Base-by-base conservation (phyloP, 2,113 vertebrate genomes). In the Morone saxatilis region DNA sequence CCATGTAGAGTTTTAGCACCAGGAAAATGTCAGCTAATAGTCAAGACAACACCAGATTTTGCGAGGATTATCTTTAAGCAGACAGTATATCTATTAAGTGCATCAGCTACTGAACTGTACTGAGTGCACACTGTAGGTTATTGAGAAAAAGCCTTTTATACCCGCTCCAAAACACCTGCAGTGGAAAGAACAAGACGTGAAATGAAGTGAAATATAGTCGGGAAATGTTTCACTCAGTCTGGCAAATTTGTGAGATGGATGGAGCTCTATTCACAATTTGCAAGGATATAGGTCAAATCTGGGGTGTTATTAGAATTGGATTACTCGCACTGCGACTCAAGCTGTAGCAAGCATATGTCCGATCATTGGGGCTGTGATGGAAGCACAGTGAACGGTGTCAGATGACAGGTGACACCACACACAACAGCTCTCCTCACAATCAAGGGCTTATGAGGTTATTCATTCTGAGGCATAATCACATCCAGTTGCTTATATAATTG, bases 371-470 rank as follows among this genome's bases (percentile, higher is more conserved):
- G 79, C 73, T 11, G 75, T 91, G 92, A 92, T 94, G 81, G 86
- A 95, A n/a, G 82, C 76, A 78, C 43, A n/a, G n/a, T 71, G 68
- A 72, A 77, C 36, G 53, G n/a, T 67, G 80, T 57, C 78, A 41
- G 77, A 36, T 86, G 92, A 91, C 92, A 92, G 89, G 76, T 91
- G 90, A 94, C 88, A n/a, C 87, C 59, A 53, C 73, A 72, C 81
- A 60, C 71, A 59, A 25, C 81, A 77, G 63, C 72, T 75, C 80
- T 84, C 53, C 53, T 48, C 84, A 72, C 84, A 83, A 83, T 76
- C 72, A 75, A 48, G 51, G 60, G 25, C 2, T 47, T n/a, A n/a
- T n/a, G n/a, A 47, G 62, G 76, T 86, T 79, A 91, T 86, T 87
- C 56, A 72, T 79, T 56, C 72, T 61, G 40, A n/a, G 67, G 25